These are phyloP conservation scores for Pantelozetes paolii DNA, from an alignment of 2,888 invertebrate genomes.

Conservation along the genomic window DNA sequence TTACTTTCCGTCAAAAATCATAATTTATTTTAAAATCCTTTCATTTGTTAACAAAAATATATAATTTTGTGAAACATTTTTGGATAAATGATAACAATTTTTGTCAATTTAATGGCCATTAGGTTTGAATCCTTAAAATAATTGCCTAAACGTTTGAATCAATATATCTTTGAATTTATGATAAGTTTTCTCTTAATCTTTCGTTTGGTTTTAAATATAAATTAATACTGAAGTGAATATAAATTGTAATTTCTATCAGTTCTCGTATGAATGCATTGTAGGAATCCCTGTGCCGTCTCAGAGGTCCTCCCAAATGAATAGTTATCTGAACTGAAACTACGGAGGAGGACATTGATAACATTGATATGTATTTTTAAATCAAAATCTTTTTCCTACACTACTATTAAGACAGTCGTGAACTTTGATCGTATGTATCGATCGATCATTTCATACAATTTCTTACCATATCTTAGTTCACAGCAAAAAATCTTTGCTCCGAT, in stretches of 20 bases:
- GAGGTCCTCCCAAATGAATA: background rate
- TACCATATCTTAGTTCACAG: background rate
- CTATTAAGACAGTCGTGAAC: background rate
- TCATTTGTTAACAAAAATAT: too few species aligned
- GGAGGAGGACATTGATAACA: background rate
- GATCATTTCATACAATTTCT: background rate
- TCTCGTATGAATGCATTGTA: background rate
- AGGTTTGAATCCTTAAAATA: too few species aligned
- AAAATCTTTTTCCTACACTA: background rate
- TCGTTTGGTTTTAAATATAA: background rate
- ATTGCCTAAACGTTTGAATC: too few species aligned
- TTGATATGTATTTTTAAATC: background rate
- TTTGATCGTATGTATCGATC: conserved; percentile 19
- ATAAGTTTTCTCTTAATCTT: background rate
- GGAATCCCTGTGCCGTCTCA: background rate
- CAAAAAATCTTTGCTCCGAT: background rate
- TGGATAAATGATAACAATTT: too few species aligned
- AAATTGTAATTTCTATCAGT: background rate
- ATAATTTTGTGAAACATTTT: too few species aligned
- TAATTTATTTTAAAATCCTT: too few species aligned
- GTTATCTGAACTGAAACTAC: background rate
- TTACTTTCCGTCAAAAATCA: too few species aligned
- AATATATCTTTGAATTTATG: background rate
- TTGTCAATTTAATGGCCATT: too few species aligned
- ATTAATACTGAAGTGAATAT: background rate